These are phyloP conservation scores for Lepus europaeus DNA, from an alignment of 2,113 vertebrate species.

Conservation along the genomic window DNA sequence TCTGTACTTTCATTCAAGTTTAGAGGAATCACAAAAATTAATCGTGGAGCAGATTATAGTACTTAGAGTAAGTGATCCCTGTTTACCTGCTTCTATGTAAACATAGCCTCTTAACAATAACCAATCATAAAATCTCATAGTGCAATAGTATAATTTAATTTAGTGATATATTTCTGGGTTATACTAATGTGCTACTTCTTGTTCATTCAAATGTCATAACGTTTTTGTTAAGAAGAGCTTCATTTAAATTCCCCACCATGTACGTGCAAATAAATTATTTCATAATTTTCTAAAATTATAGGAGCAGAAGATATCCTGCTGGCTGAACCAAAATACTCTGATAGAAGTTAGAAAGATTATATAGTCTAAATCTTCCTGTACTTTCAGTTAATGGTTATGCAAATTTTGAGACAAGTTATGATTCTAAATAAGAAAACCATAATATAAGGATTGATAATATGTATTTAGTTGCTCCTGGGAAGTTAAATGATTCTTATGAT, in stretches of 20 bases:
- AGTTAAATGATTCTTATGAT: conserved; percentile 27
- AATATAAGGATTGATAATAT: conserved; percentile 57
- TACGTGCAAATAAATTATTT: conserved; percentile 63
- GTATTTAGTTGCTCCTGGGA: conserved; percentile 51
- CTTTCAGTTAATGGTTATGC: conserved; percentile 64
- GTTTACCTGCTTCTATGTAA: conserved; percentile 38
- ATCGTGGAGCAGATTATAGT: conserved; percentile 1
- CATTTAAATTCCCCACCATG: conserved; percentile 51
- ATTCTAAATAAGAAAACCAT: conserved; percentile 67
- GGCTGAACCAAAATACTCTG: conserved; percentile 49
- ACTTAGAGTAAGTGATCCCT: neutral
- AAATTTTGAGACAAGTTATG: conserved; percentile 61
- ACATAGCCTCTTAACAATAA: conserved; percentile 62
- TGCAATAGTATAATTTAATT: conserved; percentile 34
- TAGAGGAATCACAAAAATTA: conserved; percentile 80
- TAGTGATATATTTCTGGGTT: conserved; percentile 7
- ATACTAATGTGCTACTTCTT: neutral
- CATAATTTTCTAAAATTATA: conserved; percentile 72
- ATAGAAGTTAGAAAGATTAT: conserved; percentile 58
- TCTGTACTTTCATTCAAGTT: conserved; percentile 84
- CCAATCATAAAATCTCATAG: conserved; percentile 31
- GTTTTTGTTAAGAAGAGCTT: conserved; percentile 54
- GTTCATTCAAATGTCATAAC: conserved; percentile 55
- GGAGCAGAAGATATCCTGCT: conserved; percentile 57
- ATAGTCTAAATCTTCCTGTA: conserved; percentile 60